A percentile compares a stretch with the other conserved stretches of the same genome.
These are phyloP conservation scores for Rhineura floridana DNA, from an alignment of 2,113 vertebrate genomes.

Conservation along the genomic window DNA sequence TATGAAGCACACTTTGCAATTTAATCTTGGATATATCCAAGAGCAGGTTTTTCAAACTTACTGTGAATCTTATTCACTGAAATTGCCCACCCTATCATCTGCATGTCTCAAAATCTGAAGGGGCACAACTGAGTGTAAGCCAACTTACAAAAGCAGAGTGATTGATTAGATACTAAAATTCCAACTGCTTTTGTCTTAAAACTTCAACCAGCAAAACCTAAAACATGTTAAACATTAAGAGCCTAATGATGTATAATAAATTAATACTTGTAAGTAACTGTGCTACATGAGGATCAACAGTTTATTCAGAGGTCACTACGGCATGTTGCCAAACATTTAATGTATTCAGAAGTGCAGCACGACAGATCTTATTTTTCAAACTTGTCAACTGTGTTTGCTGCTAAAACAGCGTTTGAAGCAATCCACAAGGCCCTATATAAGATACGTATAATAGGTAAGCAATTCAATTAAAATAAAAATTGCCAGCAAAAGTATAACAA, in stretches of 20 bases:
- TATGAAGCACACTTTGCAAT: not conserved
- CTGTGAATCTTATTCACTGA: too few relatives aligned
- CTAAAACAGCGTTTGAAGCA: not conserved
- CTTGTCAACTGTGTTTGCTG: not conserved
- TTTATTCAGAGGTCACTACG: not conserved
- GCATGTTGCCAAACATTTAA: not conserved
- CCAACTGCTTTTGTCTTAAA: slow-evolving; percentile 19
- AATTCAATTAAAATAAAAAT: not conserved
- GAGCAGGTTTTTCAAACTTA: not conserved
- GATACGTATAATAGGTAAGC: not conserved
- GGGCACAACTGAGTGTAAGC: not conserved
- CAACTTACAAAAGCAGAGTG: slow-evolving; percentile 35
- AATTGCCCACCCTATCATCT: not conserved
- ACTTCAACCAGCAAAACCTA: not conserved
- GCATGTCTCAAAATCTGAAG: not conserved
- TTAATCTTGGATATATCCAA: not conserved
- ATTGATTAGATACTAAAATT: slow-evolving; percentile 38
- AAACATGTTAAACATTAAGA: slow-evolving; percentile 11
- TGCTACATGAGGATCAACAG: not conserved
- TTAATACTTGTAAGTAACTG: slow-evolving; percentile 9
- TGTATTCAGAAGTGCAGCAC: not conserved
- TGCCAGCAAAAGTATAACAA: not conserved
- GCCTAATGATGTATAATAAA: not conserved
- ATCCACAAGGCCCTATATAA: not conserved
- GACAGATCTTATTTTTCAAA: not conserved